Evolutionary conservation across 2,888 invertebrate species (phyloP).

Genomic region (Deilephila porcellus): DNA sequence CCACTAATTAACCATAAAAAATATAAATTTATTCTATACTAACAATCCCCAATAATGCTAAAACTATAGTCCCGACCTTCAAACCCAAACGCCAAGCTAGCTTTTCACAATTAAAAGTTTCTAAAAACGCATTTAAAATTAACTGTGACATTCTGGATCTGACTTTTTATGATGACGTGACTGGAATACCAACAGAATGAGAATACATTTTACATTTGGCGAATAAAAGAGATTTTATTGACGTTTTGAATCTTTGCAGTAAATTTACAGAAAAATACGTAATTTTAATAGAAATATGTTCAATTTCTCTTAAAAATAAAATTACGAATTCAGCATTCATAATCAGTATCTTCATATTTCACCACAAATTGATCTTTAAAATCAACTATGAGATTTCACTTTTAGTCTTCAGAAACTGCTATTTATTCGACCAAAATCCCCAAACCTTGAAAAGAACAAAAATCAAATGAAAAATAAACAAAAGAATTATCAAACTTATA

Average conservation of each 20-base stretch:
- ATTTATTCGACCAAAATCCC: background rate
- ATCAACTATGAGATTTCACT: background rate
- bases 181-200: too few relatives aligned
- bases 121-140: constrained; percentile 1
- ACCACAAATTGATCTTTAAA: too few relatives aligned
- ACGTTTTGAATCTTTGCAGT: too few relatives aligned
- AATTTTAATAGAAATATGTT: too few relatives aligned
- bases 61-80: background rate
- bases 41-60: constrained; percentile 4
- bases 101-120: constrained; percentile 8
- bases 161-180: background rate
- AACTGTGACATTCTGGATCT: constrained; percentile 2
- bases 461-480: constrained; percentile 16
- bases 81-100: background rate
- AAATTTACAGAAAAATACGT: too few relatives aligned
- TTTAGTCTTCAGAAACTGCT: background rate
- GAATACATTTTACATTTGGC: too few relatives aligned
- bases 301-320: too few relatives aligned
- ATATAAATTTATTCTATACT: background rate
- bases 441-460: background rate
- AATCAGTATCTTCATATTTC: too few relatives aligned
- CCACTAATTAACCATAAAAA: too few relatives aligned
- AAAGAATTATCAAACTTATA: background rate
- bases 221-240: too few relatives aligned
- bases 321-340: too few relatives aligned